Base-by-base conservation (phyloP, 2,113 vertebrate species). In the Myotis brandtii region DNA sequence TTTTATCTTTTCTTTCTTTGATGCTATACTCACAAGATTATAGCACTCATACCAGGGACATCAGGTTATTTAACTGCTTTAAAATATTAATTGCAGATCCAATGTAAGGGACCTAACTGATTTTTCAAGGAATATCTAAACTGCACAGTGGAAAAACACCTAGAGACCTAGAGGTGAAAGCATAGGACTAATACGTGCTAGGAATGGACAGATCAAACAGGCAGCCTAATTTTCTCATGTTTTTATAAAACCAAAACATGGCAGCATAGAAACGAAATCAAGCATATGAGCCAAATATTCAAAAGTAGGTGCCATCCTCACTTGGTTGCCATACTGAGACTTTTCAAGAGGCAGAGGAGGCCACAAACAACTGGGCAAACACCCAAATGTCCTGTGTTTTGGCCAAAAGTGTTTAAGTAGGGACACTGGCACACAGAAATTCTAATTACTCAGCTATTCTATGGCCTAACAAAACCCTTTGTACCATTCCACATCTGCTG, bases 331-430 rank as follows among this genome's bases (percentile, higher is more conserved):
- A 77, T 12, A 9, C 50, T 2, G 81, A 75, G 27, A 37, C 54
- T 37, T 54, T 67, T 59, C 43, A 91, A 80, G 85, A 62, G 88
- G 37, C 73, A 92, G 81, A 81, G 82, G 85, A 96, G 85, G 87
- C 80, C 95, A 82, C 21, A 25, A 84, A 77, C 21, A 13, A n/a
- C 46, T 20, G 76, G 96, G 84, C 88, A 50, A 50, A 75, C 21
- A 17, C 2, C 77, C 80, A 91, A 27, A 25, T 16, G 37, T 66
- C 93, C 25, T 27, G 70, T 69, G 37, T 86, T 84, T 62, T 84
- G 40, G 89, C 77, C 72, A 2, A 30, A 46, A 43, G 7, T 27
- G 23, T 48, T 50, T 34, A 50, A 80, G 84, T 3, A 81, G 70
- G 64, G 10, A 50, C 0, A 1, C 37, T 0, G 23, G 93, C 52